Conservation (phyloP, 2,888 invertebrate genomes). For the Tetragnatha montana region DNA sequence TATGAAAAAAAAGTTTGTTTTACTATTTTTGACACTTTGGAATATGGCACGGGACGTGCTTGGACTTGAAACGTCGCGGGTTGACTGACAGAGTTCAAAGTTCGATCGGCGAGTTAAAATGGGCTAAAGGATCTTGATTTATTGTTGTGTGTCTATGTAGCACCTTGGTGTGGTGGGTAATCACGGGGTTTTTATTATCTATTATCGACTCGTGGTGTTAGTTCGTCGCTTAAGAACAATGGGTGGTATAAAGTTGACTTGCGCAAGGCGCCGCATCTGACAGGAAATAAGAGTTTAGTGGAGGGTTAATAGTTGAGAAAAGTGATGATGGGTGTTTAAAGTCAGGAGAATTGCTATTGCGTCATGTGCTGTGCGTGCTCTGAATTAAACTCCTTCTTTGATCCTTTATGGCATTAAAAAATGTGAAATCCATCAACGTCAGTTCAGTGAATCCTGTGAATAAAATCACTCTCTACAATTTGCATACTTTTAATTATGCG, state of each 20-base stretch:
- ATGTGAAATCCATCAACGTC: too few species aligned
- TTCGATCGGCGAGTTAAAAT: background rate
- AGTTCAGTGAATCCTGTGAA: too few species aligned
- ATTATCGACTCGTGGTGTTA: background rate
- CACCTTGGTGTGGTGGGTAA: conserved; percentile 10
- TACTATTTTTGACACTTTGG: background rate
- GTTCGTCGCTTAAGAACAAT: background rate
- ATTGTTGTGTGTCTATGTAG: background rate
- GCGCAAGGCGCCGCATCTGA: background rate
- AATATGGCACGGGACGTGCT: background rate
- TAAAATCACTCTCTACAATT: too few species aligned
- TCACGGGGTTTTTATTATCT: conserved; percentile 16
- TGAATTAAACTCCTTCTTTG: too few species aligned
- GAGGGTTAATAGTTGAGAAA: too few species aligned
- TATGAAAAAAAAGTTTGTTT: background rate
- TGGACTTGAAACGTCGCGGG: background rate
- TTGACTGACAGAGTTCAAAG: background rate
- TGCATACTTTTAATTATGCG: too few species aligned
- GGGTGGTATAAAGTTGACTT: background rate
- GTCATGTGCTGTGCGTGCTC: too few species aligned
- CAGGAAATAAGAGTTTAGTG: background rate
- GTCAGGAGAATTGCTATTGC: too few species aligned
- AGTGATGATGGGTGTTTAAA: too few species aligned
- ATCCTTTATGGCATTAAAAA: too few species aligned
- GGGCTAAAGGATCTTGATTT: background rate